Conservation (phyloP, 2,797 vertebrate species). For the Takifugu rubripes region DNA sequence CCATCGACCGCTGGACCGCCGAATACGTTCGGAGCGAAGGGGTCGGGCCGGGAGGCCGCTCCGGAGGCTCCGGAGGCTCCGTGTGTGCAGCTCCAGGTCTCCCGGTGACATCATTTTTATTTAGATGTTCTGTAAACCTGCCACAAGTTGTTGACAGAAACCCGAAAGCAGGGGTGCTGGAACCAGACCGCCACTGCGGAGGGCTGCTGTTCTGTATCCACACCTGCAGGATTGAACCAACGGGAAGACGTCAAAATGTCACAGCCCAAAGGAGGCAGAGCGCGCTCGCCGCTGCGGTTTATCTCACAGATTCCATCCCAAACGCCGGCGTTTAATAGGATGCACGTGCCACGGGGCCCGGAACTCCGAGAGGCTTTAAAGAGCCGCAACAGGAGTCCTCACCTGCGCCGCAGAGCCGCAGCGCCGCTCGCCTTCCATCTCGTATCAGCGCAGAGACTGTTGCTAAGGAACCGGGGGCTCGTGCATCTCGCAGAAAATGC, state of each 20-base stretch:
- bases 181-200: constrained; percentile 7
- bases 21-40: background rate
- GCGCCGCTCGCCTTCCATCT: constrained; percentile 70
- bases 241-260: background rate
- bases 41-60: background rate
- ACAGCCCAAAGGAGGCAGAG: too few species aligned
- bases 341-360: constrained; percentile 21
- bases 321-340: constrained; percentile 18
- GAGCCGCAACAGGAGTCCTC: constrained; percentile 54
- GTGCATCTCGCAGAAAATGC: constrained; percentile 70
- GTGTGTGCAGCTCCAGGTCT: background rate
- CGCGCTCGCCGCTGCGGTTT: too few species aligned
- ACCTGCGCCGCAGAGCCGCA: constrained; percentile 73
- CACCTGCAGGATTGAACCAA: constrained; percentile 14
- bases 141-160: constrained; percentile 4
- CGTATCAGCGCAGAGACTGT: constrained; percentile 79
- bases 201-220: constrained; percentile 1
- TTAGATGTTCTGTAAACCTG: constrained; percentile 1
- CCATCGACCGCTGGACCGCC: background rate
- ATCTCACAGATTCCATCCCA: too few species aligned
- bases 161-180: background rate
- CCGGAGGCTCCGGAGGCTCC: background rate
- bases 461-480: constrained; percentile 80
- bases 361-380: constrained; percentile 38
- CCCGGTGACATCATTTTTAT: background rate